These are phyloP conservation scores for Laspeyria flexula DNA, from an alignment of 2,888 invertebrate genomes.

Conservation along the genomic window DNA sequence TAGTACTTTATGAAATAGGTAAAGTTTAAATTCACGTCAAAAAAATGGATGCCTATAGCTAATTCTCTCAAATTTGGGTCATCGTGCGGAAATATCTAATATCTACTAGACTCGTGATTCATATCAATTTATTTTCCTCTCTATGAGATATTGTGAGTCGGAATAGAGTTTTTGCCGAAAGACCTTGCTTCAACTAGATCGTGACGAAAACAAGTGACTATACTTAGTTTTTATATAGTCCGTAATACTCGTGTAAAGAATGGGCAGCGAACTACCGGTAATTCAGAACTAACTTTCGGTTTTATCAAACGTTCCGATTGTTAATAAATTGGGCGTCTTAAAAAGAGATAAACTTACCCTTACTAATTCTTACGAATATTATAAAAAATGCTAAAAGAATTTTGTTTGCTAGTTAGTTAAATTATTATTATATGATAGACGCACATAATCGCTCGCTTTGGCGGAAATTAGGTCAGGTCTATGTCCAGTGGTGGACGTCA, in stretches of 20 bases:
- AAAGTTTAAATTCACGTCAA: too few relatives aligned
- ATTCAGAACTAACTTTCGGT: slow-evolving; percentile 21
- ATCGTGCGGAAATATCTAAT: background rate
- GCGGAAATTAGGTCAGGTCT: too few relatives aligned
- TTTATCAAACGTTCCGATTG: slow-evolving; percentile 18
- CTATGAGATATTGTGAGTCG: slow-evolving; percentile 2
- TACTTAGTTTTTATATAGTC: slow-evolving; percentile 20
- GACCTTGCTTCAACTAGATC: slow-evolving; percentile 14
- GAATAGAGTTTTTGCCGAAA: slow-evolving; percentile 22
- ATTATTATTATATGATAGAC: too few relatives aligned
- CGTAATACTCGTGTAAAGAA: slow-evolving; percentile 14
- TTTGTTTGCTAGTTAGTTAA: too few relatives aligned
- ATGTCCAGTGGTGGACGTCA: too few relatives aligned
- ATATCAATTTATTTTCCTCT: slow-evolving; percentile 17
- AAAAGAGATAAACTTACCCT: too few relatives aligned
- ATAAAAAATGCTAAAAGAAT: too few relatives aligned
- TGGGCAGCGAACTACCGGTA: slow-evolving; percentile 11
- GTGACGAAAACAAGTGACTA: slow-evolving; percentile 18
- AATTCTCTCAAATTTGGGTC: too few relatives aligned
- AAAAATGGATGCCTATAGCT: too few relatives aligned
- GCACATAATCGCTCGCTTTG: too few relatives aligned
- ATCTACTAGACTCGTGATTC: slow-evolving; percentile 30
- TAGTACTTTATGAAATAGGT: too few relatives aligned
- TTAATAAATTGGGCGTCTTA: slow-evolving; percentile 16
- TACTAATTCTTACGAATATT: too few relatives aligned